Base-by-base conservation (phyloP, 2,888 invertebrate genomes). In the Acanthoscelides obtectus region DNA sequence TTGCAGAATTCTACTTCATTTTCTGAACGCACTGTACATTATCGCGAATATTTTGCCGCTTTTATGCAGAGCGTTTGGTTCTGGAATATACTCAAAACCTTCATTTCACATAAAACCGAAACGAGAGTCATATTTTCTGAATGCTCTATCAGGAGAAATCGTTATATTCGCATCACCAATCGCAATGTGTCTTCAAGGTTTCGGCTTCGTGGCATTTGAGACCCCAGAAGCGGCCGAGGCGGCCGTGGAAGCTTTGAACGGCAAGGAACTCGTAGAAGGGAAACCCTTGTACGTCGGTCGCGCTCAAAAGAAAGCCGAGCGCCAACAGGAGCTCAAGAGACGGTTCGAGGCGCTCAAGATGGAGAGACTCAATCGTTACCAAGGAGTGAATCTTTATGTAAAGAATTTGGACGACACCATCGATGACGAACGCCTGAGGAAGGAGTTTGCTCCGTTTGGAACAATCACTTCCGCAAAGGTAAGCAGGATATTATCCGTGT, bases 381-480 rank as follows among this genome's bases (percentile, higher is more conserved):
- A 90, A 84, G 99, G 99, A 70, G 98, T 99, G 3, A 99, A 99
- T 86, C 89, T 99, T 79, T 99, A 99, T 86, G 99, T 99, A 0
- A 99, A 99, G 86, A 99, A 99, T 86, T 88, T 99, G 80, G 99
- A 99, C 86, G 99, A 99, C 82, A 94, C 94, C 22, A 96, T 99
- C 83, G 98, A 98, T 86, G 99, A 99, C 87, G 98, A 99, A 83
- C 91, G 94, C 77, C 89, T 99, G 70, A 92, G 97, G 68, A 95
- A 97, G 82, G 97, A 98, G 86, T 99, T 99, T 87, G 91, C 95
- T 73, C 91, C 93, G 71, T 99, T 96, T 86, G 99, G 99, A 71
- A 97, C 97, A n/a, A 99, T 99, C 77, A 99, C 99, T 71, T 98
- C 98, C 76, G 99, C 99, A 20, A 98, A 99, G 91, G 94, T 97